A percentile compares a stretch with the other conserved stretches of the same genome.
phyloP scores from a whole-genome alignment of 2,888 invertebrate species.

The Nezara viridula region DNA sequence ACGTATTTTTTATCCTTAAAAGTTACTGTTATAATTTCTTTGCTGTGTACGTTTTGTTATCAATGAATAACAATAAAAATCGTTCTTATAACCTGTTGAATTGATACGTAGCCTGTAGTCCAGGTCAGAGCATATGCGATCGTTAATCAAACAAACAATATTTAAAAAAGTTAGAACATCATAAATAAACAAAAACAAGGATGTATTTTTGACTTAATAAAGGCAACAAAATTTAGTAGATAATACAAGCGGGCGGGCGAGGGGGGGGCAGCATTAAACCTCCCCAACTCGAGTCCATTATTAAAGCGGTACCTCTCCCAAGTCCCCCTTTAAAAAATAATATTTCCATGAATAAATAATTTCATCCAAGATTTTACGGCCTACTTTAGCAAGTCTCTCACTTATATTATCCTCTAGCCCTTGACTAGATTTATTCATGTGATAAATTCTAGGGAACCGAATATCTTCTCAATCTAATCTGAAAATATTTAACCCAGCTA shows the following conservation, averaged over 20 bases:
- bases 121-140: too few species aligned
- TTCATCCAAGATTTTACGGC: slow-evolving; percentile 23
- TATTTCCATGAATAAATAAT: slow-evolving; percentile 16
- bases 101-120: too few species aligned
- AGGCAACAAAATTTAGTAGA: neutral
- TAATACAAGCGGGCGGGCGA: neutral
- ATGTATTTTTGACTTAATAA: too few species aligned
- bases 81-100: too few species aligned
- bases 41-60: too few species aligned
- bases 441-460: neutral
- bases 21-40: too few species aligned
- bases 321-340: neutral
- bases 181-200: too few species aligned
- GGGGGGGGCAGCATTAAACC: neutral
- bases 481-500: neutral
- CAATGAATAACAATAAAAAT: too few species aligned
- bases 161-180: neutral
- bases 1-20: too few species aligned
- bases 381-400: neutral
- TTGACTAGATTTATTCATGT: neutral
- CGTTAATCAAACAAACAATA: neutral
- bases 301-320: neutral
- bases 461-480: neutral
- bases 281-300: neutral
- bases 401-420: neutral